Base-by-base conservation (phyloP, 2,113 vertebrate genomes). In the Miniopterus natalensis region DNA sequence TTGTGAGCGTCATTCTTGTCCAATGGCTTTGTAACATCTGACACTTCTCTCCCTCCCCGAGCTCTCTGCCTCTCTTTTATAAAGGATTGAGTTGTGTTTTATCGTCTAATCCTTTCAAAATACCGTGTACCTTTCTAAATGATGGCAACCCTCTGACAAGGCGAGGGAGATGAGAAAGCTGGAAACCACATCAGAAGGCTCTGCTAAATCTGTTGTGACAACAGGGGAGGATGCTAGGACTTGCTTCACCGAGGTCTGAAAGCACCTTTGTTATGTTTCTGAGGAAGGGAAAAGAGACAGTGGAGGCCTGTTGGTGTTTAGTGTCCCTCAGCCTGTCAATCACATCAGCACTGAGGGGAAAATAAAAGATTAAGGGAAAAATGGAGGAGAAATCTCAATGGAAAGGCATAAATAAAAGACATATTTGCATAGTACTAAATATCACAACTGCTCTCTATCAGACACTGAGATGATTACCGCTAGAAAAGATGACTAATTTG, bases 111-210 rank as follows among this genome's bases (percentile, higher is more conserved):
- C 98, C 98, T 98, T 98, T 98, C 98, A 98, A 97, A 98, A 98
- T 95, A 88, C 92, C 45, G 95, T 96, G 86, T 97, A 98, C 98
- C 98, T 98, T 98, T 98, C 98, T 97, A 98, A 98, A 92, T 0
- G 95, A 98, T 90, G 97, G 98, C 98, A 98, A 98, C 96, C 96
- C 98, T 98, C 98, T 98, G 98, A 99, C 98, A 98, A 99, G 97
- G 97, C 96, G 92, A 94, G 96, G 96, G 96, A 96, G 97, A 98
- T 96, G 98, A 98, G 98, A 98, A 98, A 94, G 79, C 98, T 96
- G 98, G 97, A 98, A 98, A 98, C 97, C 97, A 95, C 98, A 97
- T 98, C 97, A 98, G 98, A 98, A 98, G 95, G 92, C 97, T 90
- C 96, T 96, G 98, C 90, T 96, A 88, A 97, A 96, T 96, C 96